phyloP scores from a whole-genome alignment of 2,797 vertebrate species.

The Botia kubotai region DNA sequence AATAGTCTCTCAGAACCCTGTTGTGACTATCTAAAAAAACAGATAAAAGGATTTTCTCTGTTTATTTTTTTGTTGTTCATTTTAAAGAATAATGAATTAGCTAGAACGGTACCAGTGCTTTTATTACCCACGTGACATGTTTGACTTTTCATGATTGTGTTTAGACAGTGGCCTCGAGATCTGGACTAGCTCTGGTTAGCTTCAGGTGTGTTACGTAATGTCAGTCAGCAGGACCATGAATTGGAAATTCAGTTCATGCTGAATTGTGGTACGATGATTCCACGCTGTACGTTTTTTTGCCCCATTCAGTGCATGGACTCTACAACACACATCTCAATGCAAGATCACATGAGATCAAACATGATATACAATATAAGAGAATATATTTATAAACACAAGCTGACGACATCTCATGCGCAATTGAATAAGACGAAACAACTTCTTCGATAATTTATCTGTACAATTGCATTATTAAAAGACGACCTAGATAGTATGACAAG shows the following conservation, averaged over 20 bases:
- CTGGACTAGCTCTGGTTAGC: conserved; percentile 64
- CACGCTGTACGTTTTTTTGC: conserved; percentile 72
- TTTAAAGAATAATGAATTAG: conserved; percentile 65
- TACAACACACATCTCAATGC: conserved; percentile 65
- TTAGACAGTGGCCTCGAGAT: conserved; percentile 70
- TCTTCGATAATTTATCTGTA: conserved; percentile 75
- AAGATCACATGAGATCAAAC: conserved; percentile 70
- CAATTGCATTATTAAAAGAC: conserved; percentile 70
- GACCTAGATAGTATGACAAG: conserved; percentile 75
- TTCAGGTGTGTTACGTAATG: conserved; percentile 53
- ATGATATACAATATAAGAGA: conserved; percentile 72
- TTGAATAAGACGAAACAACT: conserved; percentile 67
- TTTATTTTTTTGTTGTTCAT: conserved; percentile 51
- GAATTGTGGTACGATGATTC: conserved; percentile 69
- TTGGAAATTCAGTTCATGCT: conserved; percentile 62
- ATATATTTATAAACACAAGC: conserved; percentile 69
- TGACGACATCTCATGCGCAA: conserved; percentile 72
- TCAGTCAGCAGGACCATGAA: conserved; percentile 53
- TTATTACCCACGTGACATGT: conserved; percentile 66
- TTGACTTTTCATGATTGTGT: conserved; percentile 70
- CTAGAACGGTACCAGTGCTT: conserved; percentile 67
- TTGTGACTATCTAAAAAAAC: conserved; percentile 49
- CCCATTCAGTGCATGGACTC: conserved; percentile 81
- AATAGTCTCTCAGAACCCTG: conserved; percentile 48
- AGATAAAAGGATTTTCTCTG: conserved; percentile 62